A percentile compares a stretch with the other conserved stretches of the same genome.
phyloP scores from a whole-genome alignment of 2,888 invertebrate species.

The Pristionchus japonicus region DNA sequence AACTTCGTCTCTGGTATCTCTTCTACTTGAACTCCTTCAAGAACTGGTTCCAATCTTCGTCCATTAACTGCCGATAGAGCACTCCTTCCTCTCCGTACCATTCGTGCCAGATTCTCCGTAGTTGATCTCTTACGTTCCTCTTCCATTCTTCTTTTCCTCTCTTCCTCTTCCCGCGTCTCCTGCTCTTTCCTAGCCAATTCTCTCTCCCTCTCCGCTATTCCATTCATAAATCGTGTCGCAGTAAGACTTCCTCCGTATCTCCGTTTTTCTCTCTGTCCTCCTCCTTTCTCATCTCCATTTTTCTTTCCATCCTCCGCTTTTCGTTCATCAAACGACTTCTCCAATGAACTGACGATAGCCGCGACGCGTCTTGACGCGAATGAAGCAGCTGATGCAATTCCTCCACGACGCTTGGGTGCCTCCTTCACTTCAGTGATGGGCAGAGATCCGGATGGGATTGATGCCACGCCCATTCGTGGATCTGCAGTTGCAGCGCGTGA shows the following conservation, averaged over 20 bases:
- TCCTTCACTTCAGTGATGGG: background rate
- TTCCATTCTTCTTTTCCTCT: background rate
- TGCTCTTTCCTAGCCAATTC: background rate
- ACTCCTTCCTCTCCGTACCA: background rate
- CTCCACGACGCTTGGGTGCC: background rate
- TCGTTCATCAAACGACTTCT: slow-evolving; percentile 34
- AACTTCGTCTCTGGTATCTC: slow-evolving; percentile 31
- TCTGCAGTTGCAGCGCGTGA: background rate
- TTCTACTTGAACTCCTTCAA: background rate
- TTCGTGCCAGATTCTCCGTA: background rate
- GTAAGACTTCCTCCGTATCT: slow-evolving; percentile 5
- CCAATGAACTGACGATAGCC: slow-evolving; percentile 33
- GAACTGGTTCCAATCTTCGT: background rate
- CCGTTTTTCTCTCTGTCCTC: background rate
- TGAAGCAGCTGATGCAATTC: slow-evolving; percentile 31
- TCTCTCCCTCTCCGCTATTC: background rate
- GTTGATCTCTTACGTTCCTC: background rate
- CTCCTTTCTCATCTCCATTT: background rate
- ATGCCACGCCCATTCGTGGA: background rate
- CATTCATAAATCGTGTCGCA: background rate
- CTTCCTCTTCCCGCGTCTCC: background rate
- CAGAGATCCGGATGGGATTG: background rate
- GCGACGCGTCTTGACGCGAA: slow-evolving; percentile 37
- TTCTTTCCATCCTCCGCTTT: slow-evolving; percentile 1
- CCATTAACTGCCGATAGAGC: slow-evolving; percentile 3